Base-by-base conservation (phyloP, 2,113 vertebrate species). In the Grallaria varia region DNA sequence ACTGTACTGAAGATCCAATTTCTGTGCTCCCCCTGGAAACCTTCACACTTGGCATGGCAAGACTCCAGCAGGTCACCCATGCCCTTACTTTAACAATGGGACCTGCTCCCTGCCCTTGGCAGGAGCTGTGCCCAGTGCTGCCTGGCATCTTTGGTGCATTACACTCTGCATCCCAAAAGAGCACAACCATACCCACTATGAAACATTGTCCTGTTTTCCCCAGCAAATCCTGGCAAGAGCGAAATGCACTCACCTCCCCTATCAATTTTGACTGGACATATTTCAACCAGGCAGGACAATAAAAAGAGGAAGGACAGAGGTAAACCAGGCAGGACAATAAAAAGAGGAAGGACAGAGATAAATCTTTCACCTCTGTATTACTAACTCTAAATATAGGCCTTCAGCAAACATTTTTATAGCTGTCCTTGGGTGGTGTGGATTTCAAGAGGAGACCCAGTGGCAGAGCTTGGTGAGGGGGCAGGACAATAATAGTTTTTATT, bases 341-440 rank as follows among this genome's bases (percentile, higher is more conserved):
- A 86, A 79, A 58, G 10, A 45, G 3, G 11, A 85, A 68, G 13
- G 24, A 33, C 39, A 72, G 49, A 44, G 28, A 3, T 27, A 84
- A 62, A 19, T 45, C 21, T 50, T 11, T 88, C 83, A 89, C 35
- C 52, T 75, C 53, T 93, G 6, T 6, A 28, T 33, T 66, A 56
- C 68, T 75, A 49, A 56, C 27, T 42, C 16, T 86, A 92, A 80
- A 88, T 23, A 74, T 0, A 84, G 25, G 17, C 44, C 74, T 33
- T 75, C 49, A 88, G 76, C 49, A 92, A 90, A 84, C 20, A 47
- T 77, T 92, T 93, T 93, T 95, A 93, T 63, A 75, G 80, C 12
- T 64, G 44, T 86, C 84, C 79, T 91, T 83, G 82, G 7, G 31
- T 47, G n/a, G 16, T 33, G 20, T 6, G 16, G 37, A 75, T 73